Conservation (phyloP, 2,888 invertebrate genomes). For the Leptinotarsa tumamoca region DNA sequence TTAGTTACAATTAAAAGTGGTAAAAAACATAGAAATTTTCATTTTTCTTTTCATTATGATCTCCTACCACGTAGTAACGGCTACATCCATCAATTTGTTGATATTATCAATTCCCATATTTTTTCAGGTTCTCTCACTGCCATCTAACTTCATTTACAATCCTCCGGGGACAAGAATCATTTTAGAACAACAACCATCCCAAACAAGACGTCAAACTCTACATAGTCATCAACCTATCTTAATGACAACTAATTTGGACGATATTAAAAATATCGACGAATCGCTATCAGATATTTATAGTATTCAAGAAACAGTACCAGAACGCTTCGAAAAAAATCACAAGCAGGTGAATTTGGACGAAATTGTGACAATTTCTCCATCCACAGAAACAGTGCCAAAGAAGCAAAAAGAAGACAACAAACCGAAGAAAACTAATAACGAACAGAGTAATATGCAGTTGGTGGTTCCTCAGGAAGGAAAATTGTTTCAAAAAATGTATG, state of each 20-base stretch:
- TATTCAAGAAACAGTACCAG: constrained; percentile 56
- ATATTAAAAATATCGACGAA: constrained; percentile 71
- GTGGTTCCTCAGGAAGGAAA: constrained; percentile 59
- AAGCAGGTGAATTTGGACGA: constrained; percentile 58
- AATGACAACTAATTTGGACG: constrained; percentile 52
- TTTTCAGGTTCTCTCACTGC: constrained; percentile 78
- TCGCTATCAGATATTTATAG: constrained; percentile 64
- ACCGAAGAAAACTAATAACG: constrained; percentile 47
- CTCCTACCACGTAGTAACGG: too few relatives aligned
- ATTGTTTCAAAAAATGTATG: constrained; percentile 61
- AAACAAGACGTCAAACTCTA: constrained; percentile 60
- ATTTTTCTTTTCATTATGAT: too few relatives aligned
- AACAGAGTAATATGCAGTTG: constrained; percentile 45
- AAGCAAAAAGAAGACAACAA: constrained; percentile 56
- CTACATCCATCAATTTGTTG: too few relatives aligned
- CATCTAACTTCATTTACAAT: constrained; percentile 87
- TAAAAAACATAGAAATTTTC: too few relatives aligned
- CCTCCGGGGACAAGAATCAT: constrained; percentile 70
- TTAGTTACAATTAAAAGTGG: too few relatives aligned
- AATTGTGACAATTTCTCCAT: constrained; percentile 55
- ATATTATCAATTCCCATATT: background rate
- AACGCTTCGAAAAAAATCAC: constrained; percentile 63
- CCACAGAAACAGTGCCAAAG: constrained; percentile 34
- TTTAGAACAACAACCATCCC: constrained; percentile 58
- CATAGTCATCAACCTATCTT: constrained; percentile 74